phyloP scores from a whole-genome alignment of 2,797 vertebrate species.

The Eulemur mongoz region DNA sequence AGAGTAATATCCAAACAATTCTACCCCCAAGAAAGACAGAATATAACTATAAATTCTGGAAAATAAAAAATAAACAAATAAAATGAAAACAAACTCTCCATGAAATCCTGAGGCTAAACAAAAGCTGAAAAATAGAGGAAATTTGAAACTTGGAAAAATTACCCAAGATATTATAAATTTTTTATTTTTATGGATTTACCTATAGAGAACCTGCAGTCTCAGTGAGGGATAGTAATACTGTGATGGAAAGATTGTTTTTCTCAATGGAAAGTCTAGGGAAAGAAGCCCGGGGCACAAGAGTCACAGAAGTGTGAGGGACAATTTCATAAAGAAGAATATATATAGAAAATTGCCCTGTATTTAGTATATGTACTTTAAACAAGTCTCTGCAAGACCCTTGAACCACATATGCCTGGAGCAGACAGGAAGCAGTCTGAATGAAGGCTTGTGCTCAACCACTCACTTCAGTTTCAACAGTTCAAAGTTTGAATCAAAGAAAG shows the following conservation, averaged over 20 bases:
- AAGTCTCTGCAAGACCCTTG: background rate
- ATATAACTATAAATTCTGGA: background rate
- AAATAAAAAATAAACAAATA: no score
- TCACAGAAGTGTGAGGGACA: background rate
- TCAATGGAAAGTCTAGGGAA: background rate
- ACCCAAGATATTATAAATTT: background rate
- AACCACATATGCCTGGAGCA: background rate
- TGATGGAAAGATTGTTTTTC: no score
- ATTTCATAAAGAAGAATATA: background rate
- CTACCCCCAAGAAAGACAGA: background rate
- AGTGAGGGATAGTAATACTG: background rate
- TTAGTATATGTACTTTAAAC: background rate
- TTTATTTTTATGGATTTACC: background rate
- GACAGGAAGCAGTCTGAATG: background rate
- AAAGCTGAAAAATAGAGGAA: background rate
- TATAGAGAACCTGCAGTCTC: background rate
- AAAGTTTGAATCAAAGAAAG: background rate
- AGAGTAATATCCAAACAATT: background rate
- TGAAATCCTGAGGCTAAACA: background rate
- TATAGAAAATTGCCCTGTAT: no score
- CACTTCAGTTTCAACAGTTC: background rate
- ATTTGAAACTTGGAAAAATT: background rate
- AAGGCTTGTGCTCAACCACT: background rate
- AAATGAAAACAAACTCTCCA: background rate
- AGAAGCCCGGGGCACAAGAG: background rate